Base-by-base conservation (phyloP, 64 coral and sea anemone species). In the Stichodactyla mertensii region DNA sequence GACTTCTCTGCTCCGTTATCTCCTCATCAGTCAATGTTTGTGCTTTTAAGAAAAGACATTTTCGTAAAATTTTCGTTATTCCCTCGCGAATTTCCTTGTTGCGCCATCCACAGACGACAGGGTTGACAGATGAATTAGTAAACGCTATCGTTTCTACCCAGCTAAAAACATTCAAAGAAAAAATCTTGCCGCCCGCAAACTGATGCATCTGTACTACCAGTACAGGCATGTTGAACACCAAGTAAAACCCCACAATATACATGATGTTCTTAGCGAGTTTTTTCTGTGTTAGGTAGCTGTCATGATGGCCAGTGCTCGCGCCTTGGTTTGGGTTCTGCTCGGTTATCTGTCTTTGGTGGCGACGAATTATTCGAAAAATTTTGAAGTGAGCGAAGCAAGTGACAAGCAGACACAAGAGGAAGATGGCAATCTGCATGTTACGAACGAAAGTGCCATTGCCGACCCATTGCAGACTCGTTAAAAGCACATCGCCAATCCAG, bases 131-230 rank as follows among this genome's bases (percentile, higher is more conserved):
- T 4, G 93, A 94, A 52, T 91, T 94, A 6, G 89, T 28, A 82
- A 94, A 94, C 2, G 92, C 92, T 61, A 86, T 83, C 0, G 92
- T 94, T 36, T 94, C 92, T 52, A 85, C 61, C 93, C 89, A 94
- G 69, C 89, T 94, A 19, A 90, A 94, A 8, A 79, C 86, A 64
- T 94, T 90, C 18, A 90, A 91, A 12, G 77, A 89, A 53, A 55
- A 57, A 3, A 94, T 61, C 58, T 82, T 57, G 0, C 31, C 56
- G 15, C 57, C 82, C 3, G 83, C 53, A 71, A 91, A 87, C 77
- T 94, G 89, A 18, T 88, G 78, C 23, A 91, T 36, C 36, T 85
- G 87, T n/a, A 94, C 89, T 54, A 94, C 28, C 16, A 94, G 67
- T n/a, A 91, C 93, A 15, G 93, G 93, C 24, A 88, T 15, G 16